Percentiles rank a stretch among this genome's conserved stretches.
Evolutionary conservation across 2,797 vertebrate species (phyloP).

Genomic region (Synaphobranchus kaupii): DNA sequence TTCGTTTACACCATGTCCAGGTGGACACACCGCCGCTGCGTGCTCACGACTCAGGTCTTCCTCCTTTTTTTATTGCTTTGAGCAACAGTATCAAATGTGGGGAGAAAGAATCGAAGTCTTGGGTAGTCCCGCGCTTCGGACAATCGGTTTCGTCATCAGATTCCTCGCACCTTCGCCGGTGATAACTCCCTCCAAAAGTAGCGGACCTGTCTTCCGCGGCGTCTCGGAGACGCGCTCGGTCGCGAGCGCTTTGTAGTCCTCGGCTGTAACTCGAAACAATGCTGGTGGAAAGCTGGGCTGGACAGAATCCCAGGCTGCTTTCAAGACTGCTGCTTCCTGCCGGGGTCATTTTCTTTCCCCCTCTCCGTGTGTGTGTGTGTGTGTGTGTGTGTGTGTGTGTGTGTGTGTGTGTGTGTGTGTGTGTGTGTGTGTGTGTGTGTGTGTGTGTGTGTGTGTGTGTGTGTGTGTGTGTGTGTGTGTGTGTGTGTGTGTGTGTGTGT

Average conservation of each 20-base stretch:
- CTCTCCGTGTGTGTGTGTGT: neutral
- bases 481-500: neutral
- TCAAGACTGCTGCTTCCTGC: conserved; percentile 52
- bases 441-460: neutral
- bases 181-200: conserved; percentile 42
- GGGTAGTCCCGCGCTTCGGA: conserved; percentile 33
- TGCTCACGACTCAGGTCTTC: conserved; percentile 30
- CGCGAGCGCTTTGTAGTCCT: conserved; percentile 33
- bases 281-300: conserved; percentile 38
- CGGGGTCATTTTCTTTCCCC: conserved; percentile 49
- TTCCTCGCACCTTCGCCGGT: conserved; percentile 47
- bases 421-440: neutral
- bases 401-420: neutral
- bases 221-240: conserved; percentile 34
- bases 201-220: conserved; percentile 23
- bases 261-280: conserved; percentile 45
- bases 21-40: conserved; percentile 43
- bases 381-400: neutral
- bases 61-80: neutral
- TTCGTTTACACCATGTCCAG: conserved; percentile 7
- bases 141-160: conserved; percentile 44
- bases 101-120: conserved; percentile 24
- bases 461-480: neutral
- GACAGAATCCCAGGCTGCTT: conserved; percentile 45
- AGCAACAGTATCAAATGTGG: conserved; percentile 11